Evolutionary conservation across 2,113 vertebrate genomes (phyloP).

Genomic region (Elgaria multicarinata): DNA sequence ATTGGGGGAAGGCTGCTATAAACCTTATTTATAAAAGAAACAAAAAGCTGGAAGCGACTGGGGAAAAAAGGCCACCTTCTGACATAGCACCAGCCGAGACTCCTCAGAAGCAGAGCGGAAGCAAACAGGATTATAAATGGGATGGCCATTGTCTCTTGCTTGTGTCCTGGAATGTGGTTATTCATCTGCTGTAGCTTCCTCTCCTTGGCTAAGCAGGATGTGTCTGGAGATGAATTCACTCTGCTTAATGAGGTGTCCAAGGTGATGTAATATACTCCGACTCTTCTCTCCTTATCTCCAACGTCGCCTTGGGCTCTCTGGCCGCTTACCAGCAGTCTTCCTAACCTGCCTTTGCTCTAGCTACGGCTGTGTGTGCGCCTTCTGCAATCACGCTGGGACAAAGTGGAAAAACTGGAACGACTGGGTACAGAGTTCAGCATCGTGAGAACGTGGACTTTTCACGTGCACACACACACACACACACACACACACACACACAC

Average conservation of each 20-base stretch:
- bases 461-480: too few relatives aligned
- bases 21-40: background rate
- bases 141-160: conserved; percentile 32
- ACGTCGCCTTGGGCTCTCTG: conserved; percentile 17
- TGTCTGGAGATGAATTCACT: fast-evolving
- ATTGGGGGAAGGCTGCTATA: too few relatives aligned
- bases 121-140: background rate
- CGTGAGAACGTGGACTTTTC: background rate
- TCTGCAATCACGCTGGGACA: background rate
- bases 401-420: background rate
- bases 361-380: background rate
- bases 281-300: background rate
- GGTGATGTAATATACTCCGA: conserved; percentile 18
- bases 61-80: background rate
- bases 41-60: background rate
- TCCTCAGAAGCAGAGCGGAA: background rate
- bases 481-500: too few relatives aligned
- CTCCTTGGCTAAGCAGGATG: background rate
- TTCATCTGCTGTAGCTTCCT: conserved; percentile 31
- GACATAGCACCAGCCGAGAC: background rate
- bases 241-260: conserved; percentile 21
- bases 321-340: background rate
- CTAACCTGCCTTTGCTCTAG: background rate
- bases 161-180: conserved; percentile 40
- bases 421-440: background rate